Conservation (phyloP, 1,140 invertebrate species). For the Nephotettix cincticeps region DNA sequence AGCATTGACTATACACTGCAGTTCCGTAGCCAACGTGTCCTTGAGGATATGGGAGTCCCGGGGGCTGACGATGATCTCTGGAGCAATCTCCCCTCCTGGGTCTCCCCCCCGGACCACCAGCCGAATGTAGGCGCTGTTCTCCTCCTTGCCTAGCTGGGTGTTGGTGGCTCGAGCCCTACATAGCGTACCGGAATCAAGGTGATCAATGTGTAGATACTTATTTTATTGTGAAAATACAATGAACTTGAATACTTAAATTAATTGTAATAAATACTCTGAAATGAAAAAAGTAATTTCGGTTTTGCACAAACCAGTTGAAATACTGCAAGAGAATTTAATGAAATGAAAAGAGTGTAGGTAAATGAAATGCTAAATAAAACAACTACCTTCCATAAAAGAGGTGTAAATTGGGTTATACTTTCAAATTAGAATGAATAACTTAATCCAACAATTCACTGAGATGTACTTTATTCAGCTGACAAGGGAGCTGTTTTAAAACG, state of each 20-base stretch:
- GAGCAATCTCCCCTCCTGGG: slow-evolving; percentile 68
- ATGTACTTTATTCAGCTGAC: no score
- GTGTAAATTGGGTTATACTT: background rate
- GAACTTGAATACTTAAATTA: no score
- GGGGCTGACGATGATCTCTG: slow-evolving; percentile 81
- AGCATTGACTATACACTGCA: slow-evolving; percentile 93
- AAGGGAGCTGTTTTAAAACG: no score
- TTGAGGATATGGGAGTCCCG: slow-evolving; percentile 75
- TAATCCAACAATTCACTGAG: background rate
- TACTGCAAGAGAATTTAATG: no score
- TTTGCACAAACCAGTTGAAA: no score
- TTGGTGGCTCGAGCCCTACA: slow-evolving; percentile 83
- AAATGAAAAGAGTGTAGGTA: no score
- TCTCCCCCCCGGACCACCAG: slow-evolving; percentile 66
- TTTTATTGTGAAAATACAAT: no score
- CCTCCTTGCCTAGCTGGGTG: slow-evolving; percentile 82
- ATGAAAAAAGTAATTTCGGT: no score
- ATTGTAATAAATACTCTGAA: no score
- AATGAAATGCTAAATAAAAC: background rate
- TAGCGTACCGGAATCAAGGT: no score
- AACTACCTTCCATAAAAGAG: background rate
- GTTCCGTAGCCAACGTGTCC: slow-evolving; percentile 66
- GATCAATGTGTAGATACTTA: no score
- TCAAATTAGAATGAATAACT: background rate
- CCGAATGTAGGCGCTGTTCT: slow-evolving; percentile 78